phyloP scores from a whole-genome alignment of 2,113 vertebrate genomes.

The human region GRCh38 chr2:203271501-203272000 shows the following conservation, averaged over 20 bases:
- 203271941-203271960: too few species aligned
- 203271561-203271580: not conserved
- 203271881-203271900: too few species aligned
- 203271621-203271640: not conserved
- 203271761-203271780: too few species aligned
- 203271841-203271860: too few species aligned
- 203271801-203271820: too few species aligned
- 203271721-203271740: not conserved
- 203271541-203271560: slow-evolving; percentile 25
- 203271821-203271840: too few species aligned
- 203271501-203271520: not conserved
- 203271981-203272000: too few species aligned
- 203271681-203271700: slow-evolving; percentile 30
- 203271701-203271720: slow-evolving; percentile 11
- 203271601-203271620: not conserved
- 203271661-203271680: not conserved
- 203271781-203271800: too few species aligned
- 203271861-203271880: too few species aligned
- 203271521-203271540: not conserved
- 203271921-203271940: too few species aligned
- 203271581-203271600: not conserved
- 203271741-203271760: not conserved
- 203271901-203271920: too few species aligned
- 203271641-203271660: not conserved
- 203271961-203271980: too few species aligned